A percentile compares a stretch with the other conserved stretches of the same genome.
Evolutionary conservation across 2,113 vertebrate genomes (phyloP).

Genomic region (Microcebus jonahi): DNA sequence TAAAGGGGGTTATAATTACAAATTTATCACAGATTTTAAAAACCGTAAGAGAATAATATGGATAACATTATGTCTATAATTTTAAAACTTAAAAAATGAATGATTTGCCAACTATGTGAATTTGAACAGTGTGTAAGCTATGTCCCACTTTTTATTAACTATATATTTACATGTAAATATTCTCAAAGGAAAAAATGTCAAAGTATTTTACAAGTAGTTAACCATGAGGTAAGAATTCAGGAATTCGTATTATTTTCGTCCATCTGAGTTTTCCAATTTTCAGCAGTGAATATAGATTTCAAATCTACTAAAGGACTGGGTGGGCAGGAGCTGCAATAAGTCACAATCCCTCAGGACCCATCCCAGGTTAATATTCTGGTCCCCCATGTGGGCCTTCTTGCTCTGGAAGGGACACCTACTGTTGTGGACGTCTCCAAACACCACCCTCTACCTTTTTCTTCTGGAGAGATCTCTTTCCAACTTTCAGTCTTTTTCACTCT

Average conservation of each 20-base stretch:
- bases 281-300: not conserved
- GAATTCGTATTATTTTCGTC: not conserved
- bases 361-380: not conserved
- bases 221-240: not conserved
- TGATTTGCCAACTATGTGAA: not conserved
- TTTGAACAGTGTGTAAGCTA: not conserved
- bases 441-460: not conserved
- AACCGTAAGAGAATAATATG: not conserved
- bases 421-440: not conserved
- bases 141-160: not conserved
- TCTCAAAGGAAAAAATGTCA: not conserved
- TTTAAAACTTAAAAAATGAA: not conserved
- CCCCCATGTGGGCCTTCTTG: not conserved
- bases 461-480: not conserved
- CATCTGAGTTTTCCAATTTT: not conserved
- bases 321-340: too few relatives aligned
- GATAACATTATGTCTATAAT: not conserved
- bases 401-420: not conserved
- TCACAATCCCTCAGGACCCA: not conserved
- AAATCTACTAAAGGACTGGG: not conserved
- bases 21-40: not conserved
- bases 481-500: not conserved
- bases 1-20: not conserved
- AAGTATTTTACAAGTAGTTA: not conserved
- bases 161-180: constrained; percentile 25